Evolutionary conservation across 2,113 vertebrate species (phyloP).

Genomic region (Oxyura jamaicensis): DNA sequence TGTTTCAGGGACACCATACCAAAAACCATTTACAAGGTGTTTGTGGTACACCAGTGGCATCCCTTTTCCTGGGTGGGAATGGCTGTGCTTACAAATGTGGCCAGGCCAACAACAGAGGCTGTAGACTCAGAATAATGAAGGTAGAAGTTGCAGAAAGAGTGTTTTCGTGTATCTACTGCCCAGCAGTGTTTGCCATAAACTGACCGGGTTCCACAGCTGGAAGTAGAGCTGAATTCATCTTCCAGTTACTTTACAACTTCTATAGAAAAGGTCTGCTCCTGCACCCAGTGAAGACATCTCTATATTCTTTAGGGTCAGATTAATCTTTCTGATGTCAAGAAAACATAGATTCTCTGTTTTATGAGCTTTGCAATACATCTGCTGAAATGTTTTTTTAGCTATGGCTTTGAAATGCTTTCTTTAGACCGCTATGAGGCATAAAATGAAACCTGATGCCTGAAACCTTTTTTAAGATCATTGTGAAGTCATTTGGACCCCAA

Average conservation of each 20-base stretch:
- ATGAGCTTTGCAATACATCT: not conserved
- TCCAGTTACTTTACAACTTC: not conserved
- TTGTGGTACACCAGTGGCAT: not conserved
- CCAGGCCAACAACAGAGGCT: not conserved
- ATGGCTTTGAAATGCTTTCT: not conserved
- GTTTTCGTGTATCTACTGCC: not conserved
- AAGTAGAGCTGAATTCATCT: not conserved
- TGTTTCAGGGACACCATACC: not conserved
- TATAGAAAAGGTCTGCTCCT: not conserved
- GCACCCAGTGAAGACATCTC: not conserved
- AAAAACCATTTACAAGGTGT: not conserved
- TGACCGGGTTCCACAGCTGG: not conserved
- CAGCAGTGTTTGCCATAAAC: not conserved
- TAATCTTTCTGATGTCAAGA: not conserved
- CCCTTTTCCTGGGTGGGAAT: not conserved
- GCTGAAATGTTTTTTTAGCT: not conserved
- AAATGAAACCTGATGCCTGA: too few relatives aligned
- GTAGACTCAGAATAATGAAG: accelerated
- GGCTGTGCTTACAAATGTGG: not conserved
- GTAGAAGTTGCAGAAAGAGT: not conserved
- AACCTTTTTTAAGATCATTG: not conserved
- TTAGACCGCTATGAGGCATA: not conserved
- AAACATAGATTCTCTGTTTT: not conserved
- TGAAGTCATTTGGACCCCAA: not conserved
- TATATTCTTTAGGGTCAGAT: not conserved